A percentile compares a stretch with the other conserved stretches of the same genome.
Evolutionary conservation across 2,797 vertebrate species (phyloP).

Genomic region (Cheirogaleus major): DNA sequence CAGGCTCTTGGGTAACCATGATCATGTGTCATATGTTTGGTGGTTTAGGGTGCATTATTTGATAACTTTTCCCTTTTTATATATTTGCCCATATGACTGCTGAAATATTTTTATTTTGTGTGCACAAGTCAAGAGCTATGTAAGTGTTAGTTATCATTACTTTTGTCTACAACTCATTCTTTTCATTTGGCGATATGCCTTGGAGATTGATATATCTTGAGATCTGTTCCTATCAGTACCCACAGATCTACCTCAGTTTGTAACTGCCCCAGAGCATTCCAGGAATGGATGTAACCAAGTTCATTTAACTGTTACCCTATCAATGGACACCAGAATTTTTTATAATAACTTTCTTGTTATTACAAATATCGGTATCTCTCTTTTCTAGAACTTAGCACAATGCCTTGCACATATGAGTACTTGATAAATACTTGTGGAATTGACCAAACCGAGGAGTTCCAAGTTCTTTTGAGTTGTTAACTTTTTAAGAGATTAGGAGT

Average conservation of each 20-base stretch:
- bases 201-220: neutral
- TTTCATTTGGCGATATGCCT: neutral
- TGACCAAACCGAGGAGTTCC: neutral
- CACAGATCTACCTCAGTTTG: neutral
- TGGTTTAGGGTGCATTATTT: neutral
- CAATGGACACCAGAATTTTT: neutral
- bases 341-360: neutral
- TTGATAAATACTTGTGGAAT: neutral
- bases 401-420: neutral
- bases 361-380: neutral
- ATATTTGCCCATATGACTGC: neutral
- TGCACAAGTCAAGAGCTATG: neutral
- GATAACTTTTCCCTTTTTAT: neutral
- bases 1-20: neutral
- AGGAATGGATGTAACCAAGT: neutral
- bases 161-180: neutral
- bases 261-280: neutral
- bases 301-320: neutral
- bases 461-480: neutral
- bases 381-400: neutral
- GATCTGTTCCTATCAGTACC: neutral
- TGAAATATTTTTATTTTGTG: neutral
- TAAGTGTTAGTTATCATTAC: neutral
- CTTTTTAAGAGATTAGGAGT: neutral
- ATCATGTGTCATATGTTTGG: neutral